These are phyloP conservation scores for Parnassius mnemosyne DNA, from an alignment of 2,888 invertebrate species.

Conservation along the genomic window DNA sequence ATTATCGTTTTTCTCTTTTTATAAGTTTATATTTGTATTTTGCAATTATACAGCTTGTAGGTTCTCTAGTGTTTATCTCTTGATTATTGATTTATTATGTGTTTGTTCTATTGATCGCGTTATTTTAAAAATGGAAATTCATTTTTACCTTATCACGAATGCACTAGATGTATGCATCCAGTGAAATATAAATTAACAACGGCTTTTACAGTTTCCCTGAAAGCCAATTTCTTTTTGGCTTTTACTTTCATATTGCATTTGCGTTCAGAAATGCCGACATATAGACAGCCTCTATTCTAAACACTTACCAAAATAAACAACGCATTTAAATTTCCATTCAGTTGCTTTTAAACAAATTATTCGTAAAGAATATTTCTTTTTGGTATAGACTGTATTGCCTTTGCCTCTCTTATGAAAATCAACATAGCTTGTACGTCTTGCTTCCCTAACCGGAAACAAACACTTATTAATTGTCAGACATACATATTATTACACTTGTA, in stretches of 20 bases:
- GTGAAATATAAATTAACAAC: not conserved
- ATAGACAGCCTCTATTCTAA: not conserved
- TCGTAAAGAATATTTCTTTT: not conserved
- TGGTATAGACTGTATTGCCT: not conserved
- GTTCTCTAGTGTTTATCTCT: too few species aligned
- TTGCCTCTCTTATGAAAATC: too few species aligned
- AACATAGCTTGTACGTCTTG: too few species aligned
- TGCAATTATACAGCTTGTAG: too few species aligned
- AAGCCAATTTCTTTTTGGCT: not conserved
- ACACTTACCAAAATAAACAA: not conserved
- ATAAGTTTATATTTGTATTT: too few species aligned
- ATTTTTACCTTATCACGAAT: not conserved
- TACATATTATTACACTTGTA: too few species aligned
- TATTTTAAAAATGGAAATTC: not conserved
- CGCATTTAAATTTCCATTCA: not conserved
- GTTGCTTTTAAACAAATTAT: not conserved
- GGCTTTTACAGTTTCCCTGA: not conserved
- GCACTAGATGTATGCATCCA: not conserved
- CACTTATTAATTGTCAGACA: too few species aligned
- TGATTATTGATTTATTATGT: too few species aligned
- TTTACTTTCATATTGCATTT: constrained; percentile 1
- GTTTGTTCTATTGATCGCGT: too few species aligned
- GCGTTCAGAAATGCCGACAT: not conserved
- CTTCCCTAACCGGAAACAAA: too few species aligned
- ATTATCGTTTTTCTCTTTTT: too few species aligned